Evolutionary conservation across 2,888 invertebrate species (phyloP), one percentile per base, ranked within the genome.

Genomic region (Drepana falcataria): DNA sequence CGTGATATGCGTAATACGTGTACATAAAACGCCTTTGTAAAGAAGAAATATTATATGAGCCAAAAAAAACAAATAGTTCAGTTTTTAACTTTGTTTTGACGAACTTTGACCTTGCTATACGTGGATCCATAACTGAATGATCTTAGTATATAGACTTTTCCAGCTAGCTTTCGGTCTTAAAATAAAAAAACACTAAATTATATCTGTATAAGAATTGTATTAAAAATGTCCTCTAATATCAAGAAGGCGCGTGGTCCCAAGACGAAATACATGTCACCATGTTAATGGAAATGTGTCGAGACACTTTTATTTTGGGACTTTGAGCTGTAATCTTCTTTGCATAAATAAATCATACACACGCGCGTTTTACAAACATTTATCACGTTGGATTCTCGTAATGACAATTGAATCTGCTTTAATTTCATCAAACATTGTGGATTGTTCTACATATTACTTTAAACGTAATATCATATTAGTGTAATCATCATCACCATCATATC

Each of bases 201-300:
- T 2, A 37, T 37, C 7, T n/a, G 7, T n/a, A 21, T 21, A 21
- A 21, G 21, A 21, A 21, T 21, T 7, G 35, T 37, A 2, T 1
- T 37, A 35, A 35, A 5, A 5, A 4, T 21, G 21, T 21, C 21
- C 1, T n/a, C 37, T 49, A 33, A 40, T 40, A 49, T 49, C 37
- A 33, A 40, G 47, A 35, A 56, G 51, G 52, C 47, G 34, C 49
- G 48, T 49, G 53, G 55, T 56, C 53, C 55, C 52, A 54, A 44
- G 54, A 58, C 53, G 55, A 51, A 54, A 59, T 57, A 61, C 51
- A 58, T 55, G 57, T 49, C 55, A 56, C 54, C 60, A 62, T 59
- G 59, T 64, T 71, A 73, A 73, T 71, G 70, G 68, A 69, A 71
- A 69, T 55, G 64, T 62, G 61, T 53, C 60, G 49, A 53, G 65